Percentiles rank a stretch among this genome's conserved stretches.
Evolutionary conservation across 2,113 vertebrate species (phyloP).

Genomic region (Corythornis vintsioides): DNA sequence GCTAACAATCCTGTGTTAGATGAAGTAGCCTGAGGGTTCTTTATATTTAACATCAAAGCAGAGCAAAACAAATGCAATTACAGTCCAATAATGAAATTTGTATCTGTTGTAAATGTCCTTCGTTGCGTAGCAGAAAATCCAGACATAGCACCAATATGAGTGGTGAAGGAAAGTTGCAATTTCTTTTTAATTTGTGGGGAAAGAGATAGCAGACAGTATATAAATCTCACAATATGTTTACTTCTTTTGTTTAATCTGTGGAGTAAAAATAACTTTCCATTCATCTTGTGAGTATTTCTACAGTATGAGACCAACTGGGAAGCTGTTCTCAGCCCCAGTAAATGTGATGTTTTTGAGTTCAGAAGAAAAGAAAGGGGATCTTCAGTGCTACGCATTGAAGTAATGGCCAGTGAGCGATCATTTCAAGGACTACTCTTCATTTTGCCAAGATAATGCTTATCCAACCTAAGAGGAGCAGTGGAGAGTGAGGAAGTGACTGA

Average conservation of each 20-base stretch:
- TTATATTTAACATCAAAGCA: slow-evolving; percentile 61
- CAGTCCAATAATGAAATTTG: slow-evolving; percentile 27
- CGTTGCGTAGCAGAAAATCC: not conserved
- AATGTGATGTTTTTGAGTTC: not conserved
- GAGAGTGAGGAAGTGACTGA: not conserved
- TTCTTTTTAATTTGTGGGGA: slow-evolving; percentile 25
- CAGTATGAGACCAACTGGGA: not conserved
- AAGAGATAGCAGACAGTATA: not conserved
- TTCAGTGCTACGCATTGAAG: not conserved
- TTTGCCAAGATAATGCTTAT: not conserved
- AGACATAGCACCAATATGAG: not conserved
- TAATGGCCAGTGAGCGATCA: not conserved
- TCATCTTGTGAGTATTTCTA: not conserved
- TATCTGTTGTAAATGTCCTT: slow-evolving; percentile 30
- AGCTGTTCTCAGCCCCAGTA: not conserved
- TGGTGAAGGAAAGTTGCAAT: not conserved
- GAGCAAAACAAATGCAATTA: slow-evolving; percentile 52
- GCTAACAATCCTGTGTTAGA: not conserved
- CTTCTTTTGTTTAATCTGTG: not conserved
- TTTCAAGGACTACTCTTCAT: not conserved
- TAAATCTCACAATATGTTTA: not conserved
- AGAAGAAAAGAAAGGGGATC: not conserved
- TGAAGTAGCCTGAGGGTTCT: slow-evolving; percentile 19
- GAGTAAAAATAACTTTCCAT: slow-evolving; percentile 48
- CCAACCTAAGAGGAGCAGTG: not conserved